Evolutionary conservation across 2,113 vertebrate species (phyloP).

Genomic region (Dasyprocta punctata): DNA sequence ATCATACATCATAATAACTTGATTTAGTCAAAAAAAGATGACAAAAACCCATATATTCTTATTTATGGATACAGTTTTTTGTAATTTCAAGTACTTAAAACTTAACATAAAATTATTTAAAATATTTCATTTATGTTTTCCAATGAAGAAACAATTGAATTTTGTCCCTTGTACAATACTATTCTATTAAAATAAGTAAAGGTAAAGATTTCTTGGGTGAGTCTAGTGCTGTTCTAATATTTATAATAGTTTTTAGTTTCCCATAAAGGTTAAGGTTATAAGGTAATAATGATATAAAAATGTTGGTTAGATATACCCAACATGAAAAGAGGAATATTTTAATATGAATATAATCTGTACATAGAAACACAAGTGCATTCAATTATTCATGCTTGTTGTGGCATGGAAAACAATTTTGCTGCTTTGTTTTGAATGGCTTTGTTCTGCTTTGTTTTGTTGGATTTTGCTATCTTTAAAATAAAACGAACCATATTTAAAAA

Average conservation of each 20-base stretch:
- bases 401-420: not conserved
- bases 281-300: not conserved
- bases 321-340: not conserved
- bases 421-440: no score
- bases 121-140: not conserved
- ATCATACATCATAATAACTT: not conserved
- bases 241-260: not conserved
- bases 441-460: no score
- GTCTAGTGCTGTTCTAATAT: not conserved
- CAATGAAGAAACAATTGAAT: not conserved
- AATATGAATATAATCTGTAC: not conserved
- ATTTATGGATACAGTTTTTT: not conserved
- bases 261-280: not conserved
- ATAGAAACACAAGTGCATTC: not conserved
- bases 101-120: no score
- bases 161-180: not conserved
- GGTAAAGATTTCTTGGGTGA: not conserved
- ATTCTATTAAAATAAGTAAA: conserved; percentile 17
- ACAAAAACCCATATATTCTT: not conserved
- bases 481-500: not conserved
- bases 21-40: not conserved
- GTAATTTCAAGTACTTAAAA: conserved; percentile 14
- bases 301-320: not conserved
- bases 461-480: no score
- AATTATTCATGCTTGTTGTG: not conserved